phyloP scores from a whole-genome alignment of 2,113 vertebrate species.

The Nothobranchius furzeri region DNA sequence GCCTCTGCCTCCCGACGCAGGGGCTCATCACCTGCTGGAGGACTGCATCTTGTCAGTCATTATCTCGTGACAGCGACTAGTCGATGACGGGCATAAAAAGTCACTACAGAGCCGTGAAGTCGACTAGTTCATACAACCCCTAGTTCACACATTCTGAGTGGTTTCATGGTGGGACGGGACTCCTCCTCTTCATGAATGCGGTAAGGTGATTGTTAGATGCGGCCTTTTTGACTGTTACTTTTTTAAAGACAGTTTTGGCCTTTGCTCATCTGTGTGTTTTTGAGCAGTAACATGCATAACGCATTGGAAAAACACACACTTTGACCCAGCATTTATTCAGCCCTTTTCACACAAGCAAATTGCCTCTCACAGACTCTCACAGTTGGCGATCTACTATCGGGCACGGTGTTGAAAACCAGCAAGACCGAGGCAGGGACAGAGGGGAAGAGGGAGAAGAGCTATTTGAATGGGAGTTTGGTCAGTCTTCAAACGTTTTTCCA shows the following conservation, averaged over 20 bases:
- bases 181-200: background rate
- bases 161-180: background rate
- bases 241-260: background rate
- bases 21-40: no score
- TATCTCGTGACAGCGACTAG: no score
- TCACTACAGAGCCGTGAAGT: no score
- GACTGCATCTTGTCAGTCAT: no score
- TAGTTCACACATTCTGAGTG: background rate
- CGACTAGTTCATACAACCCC: no score
- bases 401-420: slow-evolving; percentile 59
- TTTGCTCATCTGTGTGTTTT: slow-evolving; percentile 16
- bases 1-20: no score
- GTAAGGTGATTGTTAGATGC: background rate
- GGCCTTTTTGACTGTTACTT: no score
- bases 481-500: slow-evolving; percentile 69
- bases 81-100: no score
- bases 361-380: slow-evolving; percentile 50
- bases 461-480: slow-evolving; percentile 72
- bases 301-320: slow-evolving; percentile 44
- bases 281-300: slow-evolving; percentile 24
- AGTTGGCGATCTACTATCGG: slow-evolving; percentile 53
- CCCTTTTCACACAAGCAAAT: slow-evolving; percentile 62
- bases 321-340: slow-evolving; percentile 49
- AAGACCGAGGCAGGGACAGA: slow-evolving; percentile 25
- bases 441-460: slow-evolving; percentile 43